phyloP scores from a whole-genome alignment of 2,797 vertebrate genomes.

The Caiman crocodilus region DNA sequence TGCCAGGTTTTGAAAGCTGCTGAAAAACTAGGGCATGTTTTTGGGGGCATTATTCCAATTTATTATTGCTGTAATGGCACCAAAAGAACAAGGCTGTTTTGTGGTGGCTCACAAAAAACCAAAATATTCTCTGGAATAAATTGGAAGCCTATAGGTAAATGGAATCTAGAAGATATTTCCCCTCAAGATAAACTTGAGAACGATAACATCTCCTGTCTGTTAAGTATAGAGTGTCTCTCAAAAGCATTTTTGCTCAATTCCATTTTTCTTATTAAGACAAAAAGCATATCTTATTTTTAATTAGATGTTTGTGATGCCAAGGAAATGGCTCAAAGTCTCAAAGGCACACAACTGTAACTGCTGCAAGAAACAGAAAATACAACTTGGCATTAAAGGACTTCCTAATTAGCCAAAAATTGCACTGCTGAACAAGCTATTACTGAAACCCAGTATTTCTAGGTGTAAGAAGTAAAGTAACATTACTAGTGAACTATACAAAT shows the following conservation, averaged over 20 bases:
- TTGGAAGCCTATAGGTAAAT: conserved; percentile 6
- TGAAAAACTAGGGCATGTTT: neutral
- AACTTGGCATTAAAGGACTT: neutral
- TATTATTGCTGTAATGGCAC: conserved; percentile 8
- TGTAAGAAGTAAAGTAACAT: conserved; percentile 21
- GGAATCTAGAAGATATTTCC: neutral
- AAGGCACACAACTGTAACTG: conserved; percentile 15
- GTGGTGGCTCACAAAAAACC: conserved; percentile 2
- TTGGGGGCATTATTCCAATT: conserved; percentile 4
- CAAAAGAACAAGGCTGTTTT: conserved; percentile 21
- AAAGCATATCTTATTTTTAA: neutral
- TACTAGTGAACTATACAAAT: conserved; percentile 14
- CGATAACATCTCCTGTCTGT: neutral
- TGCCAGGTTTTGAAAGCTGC: conserved; percentile 11
- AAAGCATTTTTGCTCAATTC: neutral
- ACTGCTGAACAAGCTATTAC: neutral
- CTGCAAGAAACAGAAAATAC: neutral
- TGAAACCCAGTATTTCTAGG: conserved; percentile 5
- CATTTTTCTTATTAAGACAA: conserved; percentile 11
- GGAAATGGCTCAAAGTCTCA: conserved; percentile 8
- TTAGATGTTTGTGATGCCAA: conserved; percentile 21
- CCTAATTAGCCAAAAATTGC: neutral
- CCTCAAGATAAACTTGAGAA: conserved; percentile 18
- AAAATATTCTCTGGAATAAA: neutral
- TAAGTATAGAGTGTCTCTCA: neutral